A percentile compares a stretch with the other conserved stretches of the same genome.
phyloP scores from a whole-genome alignment of 2,888 invertebrate species.

The Lamellibrachia satsuma region DNA sequence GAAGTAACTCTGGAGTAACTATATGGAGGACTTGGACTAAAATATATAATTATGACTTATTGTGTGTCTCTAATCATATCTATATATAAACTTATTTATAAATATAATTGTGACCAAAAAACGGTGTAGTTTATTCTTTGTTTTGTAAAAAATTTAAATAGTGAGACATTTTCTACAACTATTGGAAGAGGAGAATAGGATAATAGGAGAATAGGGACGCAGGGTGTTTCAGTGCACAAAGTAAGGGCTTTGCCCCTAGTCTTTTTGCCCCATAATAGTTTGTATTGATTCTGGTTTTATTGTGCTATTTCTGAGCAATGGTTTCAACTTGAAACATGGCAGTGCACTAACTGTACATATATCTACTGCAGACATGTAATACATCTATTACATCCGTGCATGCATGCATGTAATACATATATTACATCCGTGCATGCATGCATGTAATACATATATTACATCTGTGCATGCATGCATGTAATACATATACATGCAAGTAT shows the following conservation, averaged over 20 bases:
- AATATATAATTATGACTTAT: background rate
- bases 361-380: too few species aligned
- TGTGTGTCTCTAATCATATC: background rate
- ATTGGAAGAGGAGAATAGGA: background rate
- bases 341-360: too few species aligned
- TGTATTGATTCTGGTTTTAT: too few species aligned
- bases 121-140: background rate
- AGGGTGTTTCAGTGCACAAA: background rate
- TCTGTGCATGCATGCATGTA: background rate
- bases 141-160: background rate
- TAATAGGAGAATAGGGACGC: background rate
- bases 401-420: too few species aligned
- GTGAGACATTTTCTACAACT: background rate
- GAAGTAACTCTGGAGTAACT: background rate
- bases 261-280: background rate
- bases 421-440: too few species aligned
- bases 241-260: background rate
- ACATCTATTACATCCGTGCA: too few species aligned
- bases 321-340: too few species aligned
- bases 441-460: too few species aligned
- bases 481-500: background rate
- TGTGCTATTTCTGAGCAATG: too few species aligned
- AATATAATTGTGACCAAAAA: background rate
- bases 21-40: background rate
- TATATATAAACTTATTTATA: background rate